Base-by-base conservation (phyloP, 1,140 invertebrate species). In the Sycophaga agraensis region DNA sequence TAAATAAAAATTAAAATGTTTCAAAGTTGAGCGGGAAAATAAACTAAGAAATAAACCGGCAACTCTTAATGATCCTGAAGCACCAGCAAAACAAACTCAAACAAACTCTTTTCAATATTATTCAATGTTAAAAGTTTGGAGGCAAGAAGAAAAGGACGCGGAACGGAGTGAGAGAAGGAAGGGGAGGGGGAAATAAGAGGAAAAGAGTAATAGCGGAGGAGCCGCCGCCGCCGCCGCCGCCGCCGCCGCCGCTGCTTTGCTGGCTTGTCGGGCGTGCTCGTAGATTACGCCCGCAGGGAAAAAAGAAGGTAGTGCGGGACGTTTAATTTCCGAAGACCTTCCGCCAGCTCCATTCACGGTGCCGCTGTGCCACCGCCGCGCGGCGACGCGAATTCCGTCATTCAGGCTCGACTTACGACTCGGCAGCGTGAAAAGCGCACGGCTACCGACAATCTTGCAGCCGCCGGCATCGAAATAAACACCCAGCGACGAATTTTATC, bases 301-400 rank as follows among this genome's bases (percentile, higher is more conserved):
- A 74, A 73, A 40, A 16, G 46, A 46, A 75, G 72, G 71, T 73
- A 75, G 70, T 58, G 65, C 66, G 66, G 73, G 78, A 81, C 78
- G 73, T 80, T 81, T 80, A 81, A 81, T 81, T 81, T 81, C 79
- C 78, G 74, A 81, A 78, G 78, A 66, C 73, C 77, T 79, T 79
- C 77, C 76, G 73, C 74, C 67, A 67, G 72, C 68, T 79, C 77
- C 74, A 79, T 81, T 81, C 78, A 79, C 73, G 66, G 46, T 66
- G 60, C 63, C 62, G 53, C 9, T 6, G 65, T 63, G 63, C 69
- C 63, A 66, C 49, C 59, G 46, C 50, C 59, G 39, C n/a, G 37
- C 69, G 63, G 65, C 43, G 34, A 55, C 72, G 70, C 70, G 73
- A 75, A 73, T 75, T 72, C 73, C 70, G 74, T 78, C 76, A 78